These are phyloP conservation scores for Esox lucius DNA, from an alignment of 2,797 vertebrate species.

Conservation along the genomic window DNA sequence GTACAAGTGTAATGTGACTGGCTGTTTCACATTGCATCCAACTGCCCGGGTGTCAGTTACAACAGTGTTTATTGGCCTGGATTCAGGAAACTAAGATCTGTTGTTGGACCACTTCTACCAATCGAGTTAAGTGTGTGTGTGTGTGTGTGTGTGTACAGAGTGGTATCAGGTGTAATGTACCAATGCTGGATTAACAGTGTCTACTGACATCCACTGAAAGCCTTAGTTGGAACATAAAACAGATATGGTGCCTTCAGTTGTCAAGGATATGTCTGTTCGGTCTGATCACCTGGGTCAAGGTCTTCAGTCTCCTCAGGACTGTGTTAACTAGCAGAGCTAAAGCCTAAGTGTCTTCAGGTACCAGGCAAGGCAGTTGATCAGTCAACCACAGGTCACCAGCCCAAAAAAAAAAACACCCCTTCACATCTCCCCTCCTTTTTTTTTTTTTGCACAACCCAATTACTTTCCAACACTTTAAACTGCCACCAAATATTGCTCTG, in stretches of 20 bases:
- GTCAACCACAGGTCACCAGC: not conserved
- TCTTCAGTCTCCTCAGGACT: not conserved
- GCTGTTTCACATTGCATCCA: too few species aligned
- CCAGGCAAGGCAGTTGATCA: not conserved
- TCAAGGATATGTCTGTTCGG: not conserved
- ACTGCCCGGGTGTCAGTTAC: not conserved
- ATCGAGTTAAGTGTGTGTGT: constrained; percentile 47
- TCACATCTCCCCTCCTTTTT: constrained; percentile 21
- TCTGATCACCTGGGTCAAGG: not conserved
- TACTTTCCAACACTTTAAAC: constrained; percentile 15
- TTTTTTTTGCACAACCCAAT: constrained; percentile 13
- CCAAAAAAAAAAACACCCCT: constrained; percentile 12
- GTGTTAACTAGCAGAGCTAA: not conserved
- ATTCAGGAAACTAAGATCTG: not conserved
- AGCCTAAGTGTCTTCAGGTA: not conserved
- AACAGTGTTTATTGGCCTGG: not conserved
- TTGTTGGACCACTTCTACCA: not conserved
- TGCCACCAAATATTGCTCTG: constrained; percentile 12
- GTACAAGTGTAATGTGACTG: not conserved
- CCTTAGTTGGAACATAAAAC: not conserved
- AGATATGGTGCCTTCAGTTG: not conserved
- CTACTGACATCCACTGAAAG: too few species aligned
- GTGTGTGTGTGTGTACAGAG: not conserved
- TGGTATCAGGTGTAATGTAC: too few species aligned
- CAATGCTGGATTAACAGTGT: not conserved